Evolutionary conservation across 2,888 invertebrate genomes (phyloP), one percentile per base, ranked within the genome.

Genomic region (Nudaria mundana): DNA sequence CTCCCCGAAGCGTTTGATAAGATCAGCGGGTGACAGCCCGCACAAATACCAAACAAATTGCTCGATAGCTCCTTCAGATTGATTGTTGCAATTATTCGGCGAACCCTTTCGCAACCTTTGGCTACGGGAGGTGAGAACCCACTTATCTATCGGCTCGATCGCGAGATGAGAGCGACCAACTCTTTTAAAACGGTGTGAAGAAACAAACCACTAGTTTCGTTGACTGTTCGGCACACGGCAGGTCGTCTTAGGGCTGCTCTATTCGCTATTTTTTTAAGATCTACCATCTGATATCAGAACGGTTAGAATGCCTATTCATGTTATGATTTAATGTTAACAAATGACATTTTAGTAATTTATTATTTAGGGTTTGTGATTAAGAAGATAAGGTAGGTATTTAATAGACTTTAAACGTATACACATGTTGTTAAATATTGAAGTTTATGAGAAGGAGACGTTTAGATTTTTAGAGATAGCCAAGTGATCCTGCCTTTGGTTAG

Each of bases 21-120:
- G 76, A 87, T 85, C 87, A 79, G 77, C 82, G 81, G 83, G 81
- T 80, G 83, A 83, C 86, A 84, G 77, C 87, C 88, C 87, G 87
- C 87, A 88, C 87, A 85, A 85, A 86, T 81, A 85, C 83, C 84
- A 81, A 85, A 88, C 86, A 86, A 88, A 86, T 86, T 83, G 80
- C 67, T 85, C 88, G 85, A 87, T 86, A 67, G 78, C 83, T 86
- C 80, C 83, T 86, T 71, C 71, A 81, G 75, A 85, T 83, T 84
- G 84, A 88, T 87, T 88, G 87, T 88, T 83, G 87, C 87, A 86
- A 87, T 88, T 86, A 85, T 86, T 86, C 78, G 73, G 74, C 76
- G 78, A 85, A 84, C 85, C 87, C 86, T 86, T 87, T 83, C 77
- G 79, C 80, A 69, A 76, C 56, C 30, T 24, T 72, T 77, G 77